phyloP scores from a whole-genome alignment of 2,888 invertebrate species.

The Erebia aethiops region DNA sequence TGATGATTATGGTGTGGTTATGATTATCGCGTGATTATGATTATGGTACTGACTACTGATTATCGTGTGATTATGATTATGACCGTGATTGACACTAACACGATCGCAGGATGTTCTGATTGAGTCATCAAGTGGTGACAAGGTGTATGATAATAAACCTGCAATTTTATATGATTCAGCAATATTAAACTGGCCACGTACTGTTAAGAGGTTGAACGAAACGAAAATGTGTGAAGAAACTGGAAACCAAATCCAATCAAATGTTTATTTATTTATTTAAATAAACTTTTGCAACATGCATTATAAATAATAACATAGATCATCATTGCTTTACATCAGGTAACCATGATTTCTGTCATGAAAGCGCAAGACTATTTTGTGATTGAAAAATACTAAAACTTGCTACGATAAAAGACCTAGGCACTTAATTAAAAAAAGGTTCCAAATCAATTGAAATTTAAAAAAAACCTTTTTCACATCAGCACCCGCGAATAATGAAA shows the following conservation, averaged over 20 bases:
- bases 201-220: too few relatives aligned
- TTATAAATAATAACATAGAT: too few relatives aligned
- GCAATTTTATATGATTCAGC: not conserved
- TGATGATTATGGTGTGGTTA: constrained; percentile 1
- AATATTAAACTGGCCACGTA: not conserved
- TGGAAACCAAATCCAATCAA: too few relatives aligned
- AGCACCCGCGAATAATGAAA: constrained; percentile 75
- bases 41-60: constrained; percentile 3
- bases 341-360: too few relatives aligned
- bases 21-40: not conserved
- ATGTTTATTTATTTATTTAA: too few relatives aligned
- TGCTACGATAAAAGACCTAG: constrained; percentile 39
- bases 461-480: constrained; percentile 68
- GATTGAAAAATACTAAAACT: not conserved
- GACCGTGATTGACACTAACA: constrained; percentile 16
- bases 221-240: too few relatives aligned
- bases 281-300: too few relatives aligned
- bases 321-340: too few relatives aligned
- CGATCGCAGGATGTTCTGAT: constrained; percentile 55
- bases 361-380: too few relatives aligned
- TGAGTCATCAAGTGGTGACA: constrained; percentile 58
- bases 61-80: constrained; percentile 5
- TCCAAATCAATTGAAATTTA: constrained; percentile 63
- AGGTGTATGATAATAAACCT: not conserved
- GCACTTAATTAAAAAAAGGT: constrained; percentile 44